Percentiles rank a stretch among this genome's conserved stretches.
phyloP scores from a whole-genome alignment of 2,888 invertebrate species.

The Leptinotarsa peninsularis region DNA sequence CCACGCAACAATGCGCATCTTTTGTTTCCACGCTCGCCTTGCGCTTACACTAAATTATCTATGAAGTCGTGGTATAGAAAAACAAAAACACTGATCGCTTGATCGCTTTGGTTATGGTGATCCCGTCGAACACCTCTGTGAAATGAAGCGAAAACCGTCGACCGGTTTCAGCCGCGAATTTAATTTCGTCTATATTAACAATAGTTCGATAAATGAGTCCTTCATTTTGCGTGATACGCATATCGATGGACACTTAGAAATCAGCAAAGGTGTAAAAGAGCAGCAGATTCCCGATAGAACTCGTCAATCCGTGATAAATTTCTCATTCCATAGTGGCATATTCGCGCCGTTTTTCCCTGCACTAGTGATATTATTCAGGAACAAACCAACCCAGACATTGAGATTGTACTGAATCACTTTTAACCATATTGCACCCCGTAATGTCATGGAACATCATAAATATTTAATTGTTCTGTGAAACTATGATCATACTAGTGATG shows the following conservation, averaged over 20 bases:
- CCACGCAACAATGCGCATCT: slow-evolving; percentile 4
- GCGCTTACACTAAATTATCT: slow-evolving; percentile 11
- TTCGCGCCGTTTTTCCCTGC: too few relatives aligned
- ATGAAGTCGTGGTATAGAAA: slow-evolving; percentile 1
- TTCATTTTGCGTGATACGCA: not conserved
- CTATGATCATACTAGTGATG: too few relatives aligned
- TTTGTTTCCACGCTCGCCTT: slow-evolving; percentile 7
- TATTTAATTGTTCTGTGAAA: too few relatives aligned
- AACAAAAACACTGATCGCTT: slow-evolving; percentile 14
- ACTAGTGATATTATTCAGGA: too few relatives aligned
- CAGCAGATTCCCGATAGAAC: too few relatives aligned
- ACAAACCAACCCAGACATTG: too few relatives aligned
- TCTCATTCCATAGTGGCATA: too few relatives aligned
- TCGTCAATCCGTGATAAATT: too few relatives aligned
- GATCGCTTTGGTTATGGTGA: slow-evolving; percentile 6
- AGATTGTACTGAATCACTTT: too few relatives aligned
- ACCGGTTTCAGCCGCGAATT: slow-evolving; percentile 5
- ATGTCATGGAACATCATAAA: too few relatives aligned
- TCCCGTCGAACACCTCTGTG: slow-evolving; percentile 3
- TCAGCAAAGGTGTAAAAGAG: too few relatives aligned
- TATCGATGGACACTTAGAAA: not conserved
- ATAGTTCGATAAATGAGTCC: not conserved
- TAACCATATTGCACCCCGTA: too few relatives aligned
- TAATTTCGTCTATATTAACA: not conserved
- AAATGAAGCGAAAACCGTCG: slow-evolving; percentile 7